Percentiles rank a stretch among this genome's conserved stretches.
Conservation (phyloP, 2,888 invertebrate species). For the Lydus trimaculatus region DNA sequence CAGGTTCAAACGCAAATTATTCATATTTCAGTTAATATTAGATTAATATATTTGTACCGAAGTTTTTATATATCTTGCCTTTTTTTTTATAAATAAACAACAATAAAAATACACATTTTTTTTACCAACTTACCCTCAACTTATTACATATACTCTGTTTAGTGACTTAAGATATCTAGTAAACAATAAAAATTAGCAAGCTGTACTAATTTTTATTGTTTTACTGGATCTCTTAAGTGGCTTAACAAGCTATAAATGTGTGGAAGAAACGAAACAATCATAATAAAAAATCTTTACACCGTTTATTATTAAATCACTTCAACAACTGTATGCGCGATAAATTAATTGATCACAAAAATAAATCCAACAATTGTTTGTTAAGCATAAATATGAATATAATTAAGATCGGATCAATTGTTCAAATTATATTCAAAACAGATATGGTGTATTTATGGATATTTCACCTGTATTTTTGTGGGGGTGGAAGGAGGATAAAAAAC, state of each 20-base stretch:
- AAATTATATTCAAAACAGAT: no score
- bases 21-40: slow-evolving; percentile 30
- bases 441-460: background rate
- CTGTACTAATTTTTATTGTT: no score
- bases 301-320: slow-evolving; percentile 16
- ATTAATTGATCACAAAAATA: background rate
- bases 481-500: no score
- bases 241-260: no score
- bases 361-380: background rate
- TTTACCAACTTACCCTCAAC: background rate
- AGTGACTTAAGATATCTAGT: no score
- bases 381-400: background rate
- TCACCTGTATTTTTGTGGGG: no score
- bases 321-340: background rate
- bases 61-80: slow-evolving; percentile 37
- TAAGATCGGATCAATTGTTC: background rate
- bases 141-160: no score
- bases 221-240: no score
- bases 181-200: no score
- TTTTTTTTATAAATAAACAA: slow-evolving; percentile 33
- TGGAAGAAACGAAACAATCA: background rate
- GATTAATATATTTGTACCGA: slow-evolving; percentile 39
- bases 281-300: slow-evolving; percentile 14
- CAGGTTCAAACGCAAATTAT: slow-evolving; percentile 25
- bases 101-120: slow-evolving; percentile 11